phyloP scores from a whole-genome alignment of 1,140 invertebrate genomes.

The Araneus ventricosus region DNA sequence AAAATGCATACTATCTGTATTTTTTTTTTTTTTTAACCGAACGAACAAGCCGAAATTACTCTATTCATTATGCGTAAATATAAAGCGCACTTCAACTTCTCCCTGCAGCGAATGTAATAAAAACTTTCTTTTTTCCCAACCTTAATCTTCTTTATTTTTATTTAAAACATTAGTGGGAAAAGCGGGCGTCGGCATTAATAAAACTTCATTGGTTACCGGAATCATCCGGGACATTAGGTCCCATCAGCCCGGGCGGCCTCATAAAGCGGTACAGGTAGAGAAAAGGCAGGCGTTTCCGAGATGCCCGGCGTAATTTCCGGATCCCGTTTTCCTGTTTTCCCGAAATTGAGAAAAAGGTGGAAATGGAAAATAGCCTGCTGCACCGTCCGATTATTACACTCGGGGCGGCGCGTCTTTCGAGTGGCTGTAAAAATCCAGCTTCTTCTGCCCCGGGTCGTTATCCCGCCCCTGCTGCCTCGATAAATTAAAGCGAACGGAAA shows the following conservation, averaged over 20 bases:
- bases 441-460: neutral
- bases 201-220: slow-evolving; percentile 21
- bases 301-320: slow-evolving; percentile 54
- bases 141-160: neutral
- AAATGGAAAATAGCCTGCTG: slow-evolving; percentile 49
- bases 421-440: slow-evolving; percentile 56
- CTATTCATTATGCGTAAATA: slow-evolving; percentile 49
- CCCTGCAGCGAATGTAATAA: slow-evolving; percentile 1
- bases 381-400: slow-evolving; percentile 57
- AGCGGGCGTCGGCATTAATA: slow-evolving; percentile 45
- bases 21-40: neutral
- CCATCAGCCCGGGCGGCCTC: slow-evolving; percentile 8
- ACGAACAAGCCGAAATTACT: neutral
- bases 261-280: slow-evolving; percentile 40
- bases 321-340: slow-evolving; percentile 7
- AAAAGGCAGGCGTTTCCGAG: too few species aligned
- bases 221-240: slow-evolving; percentile 43
- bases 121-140: too few species aligned
- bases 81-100: slow-evolving; percentile 21
- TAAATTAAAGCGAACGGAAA: slow-evolving; percentile 72
- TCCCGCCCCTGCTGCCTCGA: neutral
- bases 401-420: neutral
- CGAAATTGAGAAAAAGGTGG: slow-evolving; percentile 64
- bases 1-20: too few species aligned
- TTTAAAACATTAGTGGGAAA: slow-evolving; percentile 43